Evolutionary conservation across 2,113 vertebrate genomes (phyloP).

Genomic region (Balaeniceps rex): DNA sequence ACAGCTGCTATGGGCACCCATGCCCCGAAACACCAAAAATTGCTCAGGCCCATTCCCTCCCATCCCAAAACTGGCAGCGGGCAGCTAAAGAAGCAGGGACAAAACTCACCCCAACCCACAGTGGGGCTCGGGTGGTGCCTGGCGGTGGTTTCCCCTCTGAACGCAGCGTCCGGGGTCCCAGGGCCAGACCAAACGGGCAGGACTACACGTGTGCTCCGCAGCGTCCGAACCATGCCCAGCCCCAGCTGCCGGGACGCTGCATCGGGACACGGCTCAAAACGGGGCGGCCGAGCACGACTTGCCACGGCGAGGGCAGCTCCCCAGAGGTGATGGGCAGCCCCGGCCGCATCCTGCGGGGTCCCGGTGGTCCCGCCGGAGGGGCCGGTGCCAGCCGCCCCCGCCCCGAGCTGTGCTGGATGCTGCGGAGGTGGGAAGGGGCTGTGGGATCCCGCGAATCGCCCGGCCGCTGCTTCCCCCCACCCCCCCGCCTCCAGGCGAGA

Average conservation of each 20-base stretch:
- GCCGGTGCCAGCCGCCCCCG: no score
- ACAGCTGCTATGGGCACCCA: background rate
- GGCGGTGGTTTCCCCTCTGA: background rate
- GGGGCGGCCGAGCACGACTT: fast-evolving
- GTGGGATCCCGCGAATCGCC: constrained; percentile 4
- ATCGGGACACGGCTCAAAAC: fast-evolving
- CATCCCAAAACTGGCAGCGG: background rate
- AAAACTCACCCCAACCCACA: fast-evolving
- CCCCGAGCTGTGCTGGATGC: background rate
- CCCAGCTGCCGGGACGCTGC: background rate
- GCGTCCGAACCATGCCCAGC: background rate
- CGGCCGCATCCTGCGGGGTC: background rate
- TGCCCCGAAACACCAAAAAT: background rate
- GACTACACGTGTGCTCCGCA: fast-evolving
- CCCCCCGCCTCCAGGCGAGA: constrained; percentile 76
- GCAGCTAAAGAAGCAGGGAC: background rate
- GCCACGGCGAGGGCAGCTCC: background rate
- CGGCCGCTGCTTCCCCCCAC: constrained; percentile 48
- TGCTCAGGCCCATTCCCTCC: background rate
- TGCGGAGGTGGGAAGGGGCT: background rate
- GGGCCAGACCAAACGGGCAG: background rate
- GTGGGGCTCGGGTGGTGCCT: fast-evolving
- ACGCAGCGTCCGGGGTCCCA: background rate
- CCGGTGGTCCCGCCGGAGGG: background rate
- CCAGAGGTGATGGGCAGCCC: background rate